Base-by-base conservation (phyloP, 2,797 vertebrate genomes). In the Apodemus agrarius region DNA sequence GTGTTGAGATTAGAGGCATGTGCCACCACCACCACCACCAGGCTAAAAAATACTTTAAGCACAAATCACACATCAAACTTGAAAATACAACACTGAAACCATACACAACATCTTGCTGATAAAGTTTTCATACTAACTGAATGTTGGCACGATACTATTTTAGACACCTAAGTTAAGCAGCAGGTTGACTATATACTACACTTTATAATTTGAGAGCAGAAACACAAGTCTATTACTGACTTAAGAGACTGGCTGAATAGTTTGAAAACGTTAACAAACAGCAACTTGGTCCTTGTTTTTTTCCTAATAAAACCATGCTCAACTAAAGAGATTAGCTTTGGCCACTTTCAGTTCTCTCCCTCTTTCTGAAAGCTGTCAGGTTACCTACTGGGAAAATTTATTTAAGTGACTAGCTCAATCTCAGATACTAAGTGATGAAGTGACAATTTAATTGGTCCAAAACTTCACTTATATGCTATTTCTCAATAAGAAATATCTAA, bases 391-490 rank as follows among this genome's bases (percentile, higher is more conserved):
- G 76, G 61, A 80, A 16, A 82, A 87, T 80, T 46, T 49, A 81
- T 49, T n/a, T 90, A 75, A 78, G 65, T 57, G 78, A 92, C 46
- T 74, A 97, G 46, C 14, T 21, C 86, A 90, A 43, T 86, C 78
- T 92, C 52, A 95, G 49, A 91, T 22, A 95, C 19, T 82, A 96
- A 88, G 31, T n/a, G 17, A 24, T 84, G 26, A 94, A 74, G 78
- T 43, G 13, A 76, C n/a, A 95, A 90, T 31, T 83, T 29, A 87
- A 83, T 29, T 57, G 40, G 34, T 43, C 82, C 54, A 94, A 89
- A 94, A 94, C 49, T 88, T 96, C 76, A 92, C 65, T 97, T 78
- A 94, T 3, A n/a, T 13, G 67, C n/a, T 49, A 34, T 22, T 81
- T 94, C 79, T 94, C 14, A 92, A 75, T 14, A 96, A 93, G 91